Evolutionary conservation across 30 jellyfish, hydroid and myxozoan species (phyloP).

Genomic region (Haliclystus octoradiatus): DNA sequence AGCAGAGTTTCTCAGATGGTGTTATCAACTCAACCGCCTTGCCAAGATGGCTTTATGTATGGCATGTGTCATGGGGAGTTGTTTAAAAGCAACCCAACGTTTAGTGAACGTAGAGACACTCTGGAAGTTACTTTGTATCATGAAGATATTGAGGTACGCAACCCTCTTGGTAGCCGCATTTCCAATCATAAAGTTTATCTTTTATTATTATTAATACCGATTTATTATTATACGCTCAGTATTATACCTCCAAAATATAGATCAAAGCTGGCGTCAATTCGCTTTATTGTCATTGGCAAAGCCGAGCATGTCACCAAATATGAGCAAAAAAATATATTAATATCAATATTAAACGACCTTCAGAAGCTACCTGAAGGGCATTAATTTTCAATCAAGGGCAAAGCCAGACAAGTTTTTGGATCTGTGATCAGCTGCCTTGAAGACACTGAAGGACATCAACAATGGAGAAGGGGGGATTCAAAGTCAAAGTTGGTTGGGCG

Average conservation of each 20-base stretch:
- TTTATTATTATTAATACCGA: too few species aligned
- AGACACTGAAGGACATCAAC: conserved; percentile 13
- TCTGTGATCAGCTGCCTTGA: conserved; percentile 8
- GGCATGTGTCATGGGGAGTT: conserved; percentile 13
- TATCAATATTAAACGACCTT: conserved; percentile 2
- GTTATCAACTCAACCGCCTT: background rate
- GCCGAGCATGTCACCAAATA: conserved; percentile 5
- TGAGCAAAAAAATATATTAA: background rate
- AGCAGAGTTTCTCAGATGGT: background rate
- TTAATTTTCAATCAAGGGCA: background rate
- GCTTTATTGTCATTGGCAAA: conserved; percentile 2
- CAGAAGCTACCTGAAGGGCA: background rate
- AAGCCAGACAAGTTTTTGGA: background rate
- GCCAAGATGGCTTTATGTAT: conserved; percentile 2
- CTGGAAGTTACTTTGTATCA: conserved; percentile 12
- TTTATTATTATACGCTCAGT: conserved; percentile 6
- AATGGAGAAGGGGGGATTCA: conserved; percentile 16
- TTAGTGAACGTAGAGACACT: conserved; percentile 4
- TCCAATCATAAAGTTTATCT: conserved; percentile 1
- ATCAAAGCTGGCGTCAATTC: background rate
- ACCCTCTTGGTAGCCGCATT: conserved; percentile 14
- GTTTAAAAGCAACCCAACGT: conserved; percentile 1
- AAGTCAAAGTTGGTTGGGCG: conserved; percentile 9
- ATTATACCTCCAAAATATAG: conserved; percentile 4
- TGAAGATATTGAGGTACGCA: conserved; percentile 17